Percentiles rank a stretch among this genome's conserved stretches.
These are phyloP conservation scores for Diorhabda sublineata DNA, from an alignment of 1,140 invertebrate species.

Conservation along the genomic window DNA sequence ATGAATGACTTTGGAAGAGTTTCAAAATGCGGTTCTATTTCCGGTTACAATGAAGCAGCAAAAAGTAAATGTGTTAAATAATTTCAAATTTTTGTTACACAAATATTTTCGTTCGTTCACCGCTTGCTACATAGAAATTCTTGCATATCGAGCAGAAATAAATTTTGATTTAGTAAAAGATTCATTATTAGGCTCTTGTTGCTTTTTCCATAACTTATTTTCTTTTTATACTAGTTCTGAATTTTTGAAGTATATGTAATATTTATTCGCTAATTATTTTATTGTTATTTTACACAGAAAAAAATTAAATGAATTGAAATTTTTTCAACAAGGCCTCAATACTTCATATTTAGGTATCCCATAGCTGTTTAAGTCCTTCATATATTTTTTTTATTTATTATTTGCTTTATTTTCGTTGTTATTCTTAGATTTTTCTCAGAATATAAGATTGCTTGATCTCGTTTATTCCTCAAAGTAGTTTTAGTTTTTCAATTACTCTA, in stretches of 20 bases:
- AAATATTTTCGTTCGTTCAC: too few species aligned
- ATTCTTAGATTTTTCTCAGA: neutral
- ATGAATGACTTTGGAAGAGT: constrained; percentile 62
- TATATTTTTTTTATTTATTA: neutral
- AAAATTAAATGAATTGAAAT: constrained; percentile 59
- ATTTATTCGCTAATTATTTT: too few species aligned
- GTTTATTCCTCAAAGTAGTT: neutral
- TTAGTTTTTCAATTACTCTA: neutral
- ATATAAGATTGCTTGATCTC: neutral
- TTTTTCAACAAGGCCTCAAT: constrained; percentile 45
- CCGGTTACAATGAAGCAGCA: constrained; percentile 29
- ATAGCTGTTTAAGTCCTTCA: constrained; percentile 38
- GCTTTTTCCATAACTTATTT: too few species aligned
- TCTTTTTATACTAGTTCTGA: too few species aligned
- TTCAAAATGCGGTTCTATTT: constrained; percentile 61
- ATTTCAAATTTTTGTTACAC: too few species aligned
- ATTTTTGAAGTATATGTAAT: too few species aligned
- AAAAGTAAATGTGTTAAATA: too few species aligned
- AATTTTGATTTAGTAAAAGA: too few species aligned
- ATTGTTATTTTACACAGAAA: constrained; percentile 11
- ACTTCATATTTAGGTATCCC: constrained; percentile 51
- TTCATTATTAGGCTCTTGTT: too few species aligned
- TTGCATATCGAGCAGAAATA: too few species aligned
- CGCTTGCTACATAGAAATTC: too few species aligned
- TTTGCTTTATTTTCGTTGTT: neutral